These are phyloP conservation scores for Archegozetes longisetosus DNA, from an alignment of 1,140 invertebrate genomes.

Conservation along the genomic window DNA sequence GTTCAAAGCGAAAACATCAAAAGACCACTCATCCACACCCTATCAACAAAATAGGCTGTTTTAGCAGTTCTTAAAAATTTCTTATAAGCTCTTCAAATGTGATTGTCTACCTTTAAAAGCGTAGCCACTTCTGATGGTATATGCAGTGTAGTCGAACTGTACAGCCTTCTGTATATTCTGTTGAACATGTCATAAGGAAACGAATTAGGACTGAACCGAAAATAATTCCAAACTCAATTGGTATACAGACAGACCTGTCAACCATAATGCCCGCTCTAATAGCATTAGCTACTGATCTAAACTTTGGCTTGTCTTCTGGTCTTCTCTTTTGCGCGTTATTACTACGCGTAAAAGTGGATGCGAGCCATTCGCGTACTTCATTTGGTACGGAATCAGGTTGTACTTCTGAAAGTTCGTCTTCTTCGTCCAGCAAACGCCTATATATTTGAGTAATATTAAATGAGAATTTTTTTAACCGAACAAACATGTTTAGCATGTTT, in stretches of 20 bases:
- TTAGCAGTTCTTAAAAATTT: neutral
- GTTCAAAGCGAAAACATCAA: slow-evolving; percentile 78
- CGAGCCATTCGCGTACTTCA: slow-evolving; percentile 90
- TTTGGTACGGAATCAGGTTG: slow-evolving; percentile 84
- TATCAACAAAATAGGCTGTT: neutral
- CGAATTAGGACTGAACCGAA: neutral
- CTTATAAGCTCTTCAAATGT: neutral
- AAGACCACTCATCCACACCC: slow-evolving; percentile 75
- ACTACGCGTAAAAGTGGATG: slow-evolving; percentile 90
- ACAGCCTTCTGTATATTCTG: slow-evolving; percentile 70
- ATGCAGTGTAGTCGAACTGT: slow-evolving; percentile 60
- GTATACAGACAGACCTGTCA: slow-evolving; percentile 44
- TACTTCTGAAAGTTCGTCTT: slow-evolving; percentile 87
- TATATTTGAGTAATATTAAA: too few relatives aligned
- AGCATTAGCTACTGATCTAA: slow-evolving; percentile 89
- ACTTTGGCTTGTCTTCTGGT: slow-evolving; percentile 41
- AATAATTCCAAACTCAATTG: neutral
- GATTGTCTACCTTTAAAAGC: slow-evolving; percentile 56
- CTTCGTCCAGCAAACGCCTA: slow-evolving; percentile 30
- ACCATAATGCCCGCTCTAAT: slow-evolving; percentile 94
- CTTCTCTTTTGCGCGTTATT: slow-evolving; percentile 48
- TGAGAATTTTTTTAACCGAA: too few relatives aligned
- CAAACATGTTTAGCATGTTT: too few relatives aligned
- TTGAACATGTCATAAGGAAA: slow-evolving; percentile 10
- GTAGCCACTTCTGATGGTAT: slow-evolving; percentile 73